Evolutionary conservation across 2,888 invertebrate genomes (phyloP), one percentile per base, ranked within the genome.

Genomic region (Heliconius sara): DNA sequence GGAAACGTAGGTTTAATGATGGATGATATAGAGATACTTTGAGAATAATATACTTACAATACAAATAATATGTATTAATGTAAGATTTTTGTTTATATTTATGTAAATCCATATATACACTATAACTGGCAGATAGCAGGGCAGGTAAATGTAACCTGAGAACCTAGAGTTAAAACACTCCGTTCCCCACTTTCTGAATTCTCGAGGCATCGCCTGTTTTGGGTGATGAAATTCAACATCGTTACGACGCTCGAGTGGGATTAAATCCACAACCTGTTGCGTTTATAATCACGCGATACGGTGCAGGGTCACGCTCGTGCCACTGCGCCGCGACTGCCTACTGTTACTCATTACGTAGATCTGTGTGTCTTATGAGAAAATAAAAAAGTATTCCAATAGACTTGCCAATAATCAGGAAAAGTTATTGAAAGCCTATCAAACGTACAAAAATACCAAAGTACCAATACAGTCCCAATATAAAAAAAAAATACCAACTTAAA

Each of bases 1-100:
- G 52, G 52, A 27, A 72, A 72, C 13, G 47, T 72, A 39, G n/a
- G 12, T 68, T 68, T 39, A 68, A 68, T 68, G 39, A 68, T 34
- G 39, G n/a, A 68, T 68, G 67, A 39, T 68, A 34, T 68, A 68
- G 12, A 68, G 67, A 22, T 34, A 68, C 67, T 68, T 68, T n/a
- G 22, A 68, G 22, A 68, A 34, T 68, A 68, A 10, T 68, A 19
- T 68, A 39, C 12, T 3, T 68, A 63, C 25, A 63, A 63, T 63
- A 63, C 13, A 63, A 13, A 63, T 6, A 27, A 13, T 16, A 27
- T 27, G 16, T 27, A 65, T 27, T 6, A 25, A 16, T 65, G 13
- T 27, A 12, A 60, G 22, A 12, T 0, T n/a, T 27, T 6, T 65
- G 5, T 27, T 27, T 65, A 16, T 65, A 27, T 27, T 10, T 65